phyloP scores from a whole-genome alignment of 2,113 vertebrate species.

The Dascyllus trimaculatus region DNA sequence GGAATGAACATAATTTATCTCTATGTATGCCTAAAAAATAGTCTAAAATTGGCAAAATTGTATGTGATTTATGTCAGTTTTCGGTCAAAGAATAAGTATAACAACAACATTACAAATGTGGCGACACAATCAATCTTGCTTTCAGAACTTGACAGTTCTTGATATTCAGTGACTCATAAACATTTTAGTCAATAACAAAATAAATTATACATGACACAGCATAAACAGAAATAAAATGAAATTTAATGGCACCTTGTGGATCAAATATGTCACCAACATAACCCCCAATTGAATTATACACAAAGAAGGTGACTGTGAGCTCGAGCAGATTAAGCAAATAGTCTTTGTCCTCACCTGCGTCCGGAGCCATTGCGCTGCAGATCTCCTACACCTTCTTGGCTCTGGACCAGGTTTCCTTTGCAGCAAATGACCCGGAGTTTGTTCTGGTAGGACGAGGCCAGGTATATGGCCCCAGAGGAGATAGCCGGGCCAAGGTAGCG shows the following conservation, averaged over 20 bases:
- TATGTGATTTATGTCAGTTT: no score
- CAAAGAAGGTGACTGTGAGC: background rate
- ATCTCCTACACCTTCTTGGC: constrained; percentile 90
- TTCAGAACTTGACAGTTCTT: background rate
- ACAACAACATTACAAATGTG: background rate
- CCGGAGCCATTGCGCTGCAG: constrained; percentile 86
- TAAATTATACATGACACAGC: background rate
- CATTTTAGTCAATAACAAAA: background rate
- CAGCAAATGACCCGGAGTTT: constrained; percentile 98
- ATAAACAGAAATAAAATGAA: background rate
- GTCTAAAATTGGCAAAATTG: no score
- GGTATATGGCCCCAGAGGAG: constrained; percentile 95
- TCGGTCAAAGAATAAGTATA: no score
- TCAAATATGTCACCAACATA: background rate
- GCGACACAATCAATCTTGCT: background rate
- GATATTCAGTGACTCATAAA: background rate
- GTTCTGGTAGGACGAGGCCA: constrained; percentile 98
- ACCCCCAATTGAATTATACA: background rate
- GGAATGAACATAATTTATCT: background rate
- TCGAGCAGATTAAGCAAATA: background rate
- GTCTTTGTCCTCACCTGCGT: constrained; percentile 70
- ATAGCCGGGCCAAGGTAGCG: constrained; percentile 97
- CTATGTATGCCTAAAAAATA: background rate
- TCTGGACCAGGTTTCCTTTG: constrained; percentile 97
- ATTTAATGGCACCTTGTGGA: background rate